A percentile compares a stretch with the other conserved stretches of the same genome.
These are phyloP conservation scores for Pseudobourletiella spinata DNA, from an alignment of 1,140 invertebrate species.

Conservation along the genomic window DNA sequence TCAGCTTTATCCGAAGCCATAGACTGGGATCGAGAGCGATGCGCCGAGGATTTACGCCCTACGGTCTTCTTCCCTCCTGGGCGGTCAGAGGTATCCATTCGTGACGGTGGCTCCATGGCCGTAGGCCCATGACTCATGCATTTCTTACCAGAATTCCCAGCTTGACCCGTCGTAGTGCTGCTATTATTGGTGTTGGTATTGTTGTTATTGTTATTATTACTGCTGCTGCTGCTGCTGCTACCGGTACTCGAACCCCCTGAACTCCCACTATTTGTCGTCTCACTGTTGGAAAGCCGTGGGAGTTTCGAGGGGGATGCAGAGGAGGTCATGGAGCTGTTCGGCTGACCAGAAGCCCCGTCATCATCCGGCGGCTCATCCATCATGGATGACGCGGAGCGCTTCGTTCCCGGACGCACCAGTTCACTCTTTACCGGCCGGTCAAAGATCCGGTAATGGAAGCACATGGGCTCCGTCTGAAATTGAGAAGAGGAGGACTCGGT, in stretches of 20 bases:
- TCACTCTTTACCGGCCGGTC: constrained; percentile 36
- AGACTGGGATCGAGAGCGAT: neutral
- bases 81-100: neutral
- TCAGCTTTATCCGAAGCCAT: too few relatives aligned
- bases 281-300: constrained; percentile 10
- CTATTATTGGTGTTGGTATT: too few relatives aligned
- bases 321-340: constrained; percentile 11
- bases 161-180: too few relatives aligned
- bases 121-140: too few relatives aligned
- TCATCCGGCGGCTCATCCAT: constrained; percentile 34
- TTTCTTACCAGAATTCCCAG: too few relatives aligned
- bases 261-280: neutral
- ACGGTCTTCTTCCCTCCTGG: constrained; percentile 4
- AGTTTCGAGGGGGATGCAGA: constrained; percentile 22
- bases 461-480: constrained; percentile 43
- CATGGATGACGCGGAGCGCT: constrained; percentile 27
- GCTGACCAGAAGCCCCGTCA: constrained; percentile 22
- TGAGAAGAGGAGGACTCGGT: neutral
- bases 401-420: constrained; percentile 20
- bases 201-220: neutral
- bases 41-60: too few relatives aligned
- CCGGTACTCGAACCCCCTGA: neutral
- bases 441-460: constrained; percentile 44
- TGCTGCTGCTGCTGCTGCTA: constrained; percentile 1
- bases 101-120: too few relatives aligned